Base-by-base conservation (phyloP, 2,113 vertebrate species). In the Chionomys nivalis region DNA sequence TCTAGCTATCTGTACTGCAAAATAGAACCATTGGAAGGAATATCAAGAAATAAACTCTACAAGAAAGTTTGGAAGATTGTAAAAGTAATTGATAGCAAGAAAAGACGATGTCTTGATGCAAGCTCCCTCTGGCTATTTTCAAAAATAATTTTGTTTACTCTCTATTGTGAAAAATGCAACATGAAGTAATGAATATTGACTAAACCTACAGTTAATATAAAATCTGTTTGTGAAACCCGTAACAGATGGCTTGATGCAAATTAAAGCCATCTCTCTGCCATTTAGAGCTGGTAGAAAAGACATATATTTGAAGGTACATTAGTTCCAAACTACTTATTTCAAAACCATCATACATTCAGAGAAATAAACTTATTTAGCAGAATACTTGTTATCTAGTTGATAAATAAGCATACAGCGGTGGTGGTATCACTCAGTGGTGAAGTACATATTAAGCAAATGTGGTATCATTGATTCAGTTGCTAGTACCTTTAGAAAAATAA, bases 61-160 rank as follows among this genome's bases (percentile, higher is more conserved):
- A 26, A 49, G 36, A 61, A 76, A 52, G 3, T 31, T 87, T 39
- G 66, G 2, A 87, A 87, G 39, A 89, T 13, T 85, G n/a, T 90
- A n/a, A 3, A 75, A 61, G 72, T 92, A 75, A 79, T 58, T 82
- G 66, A 77, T 86, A 76, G n/a, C 26, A 73, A 55, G 23, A 5
- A 89, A 95, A 85, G 12, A 2, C 70, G 19, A 58, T 76, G 19
- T 92, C 52, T 75, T 31, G 14, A 39, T 75, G 52, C 19, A 82
- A 90, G 1, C 24, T 61, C 7, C 83, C 63, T 86, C n/a, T 82
- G 58, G 66, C 31, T 94, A 75, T 94, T 90, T 96, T 92, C 16
- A 94, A 95, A 93, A 96, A 96, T 89, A 94, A 96, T 92, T 96
- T 63, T 61, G 21, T 95, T 95, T 96, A 89, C 28, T 78, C 68